Conservation (phyloP, 2,888 invertebrate genomes). For the Mesorhabditis spiculigera region DNA sequence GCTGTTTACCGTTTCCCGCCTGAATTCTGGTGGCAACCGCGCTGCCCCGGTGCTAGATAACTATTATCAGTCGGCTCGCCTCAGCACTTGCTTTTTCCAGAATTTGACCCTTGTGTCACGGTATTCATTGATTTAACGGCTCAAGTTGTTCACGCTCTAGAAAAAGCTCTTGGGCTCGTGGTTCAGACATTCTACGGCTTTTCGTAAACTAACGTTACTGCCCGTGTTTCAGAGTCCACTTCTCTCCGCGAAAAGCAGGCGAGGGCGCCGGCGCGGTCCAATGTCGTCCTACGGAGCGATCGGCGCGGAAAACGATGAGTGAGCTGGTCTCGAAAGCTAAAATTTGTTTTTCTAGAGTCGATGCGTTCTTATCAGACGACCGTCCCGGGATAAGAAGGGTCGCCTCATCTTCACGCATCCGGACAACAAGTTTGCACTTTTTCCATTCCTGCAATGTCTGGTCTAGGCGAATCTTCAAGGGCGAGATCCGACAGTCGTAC, state of each 20-base stretch:
- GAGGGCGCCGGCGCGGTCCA: not conserved
- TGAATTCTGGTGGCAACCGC: too few species aligned
- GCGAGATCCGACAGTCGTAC: conserved; percentile 7
- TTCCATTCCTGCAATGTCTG: not conserved
- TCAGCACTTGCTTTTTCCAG: not conserved
- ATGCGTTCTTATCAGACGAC: conserved; percentile 3
- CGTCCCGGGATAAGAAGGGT: not conserved
- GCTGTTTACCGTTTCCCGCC: not conserved
- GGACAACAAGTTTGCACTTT: not conserved
- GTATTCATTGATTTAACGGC: too few species aligned
- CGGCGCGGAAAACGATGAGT: conserved; percentile 38
- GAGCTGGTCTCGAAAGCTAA: conserved; percentile 10
- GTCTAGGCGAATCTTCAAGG: not conserved
- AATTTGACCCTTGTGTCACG: not conserved
- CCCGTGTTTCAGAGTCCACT: not conserved
- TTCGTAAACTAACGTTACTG: too few species aligned
- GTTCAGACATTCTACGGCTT: too few species aligned
- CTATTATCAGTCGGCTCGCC: conserved; percentile 3
- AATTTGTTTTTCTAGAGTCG: not conserved
- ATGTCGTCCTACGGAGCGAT: conserved; percentile 47
- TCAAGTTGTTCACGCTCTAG: too few species aligned
- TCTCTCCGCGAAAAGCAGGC: not conserved
- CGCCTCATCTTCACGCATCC: not conserved
- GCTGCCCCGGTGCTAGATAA: too few species aligned
- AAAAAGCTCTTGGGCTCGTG: too few species aligned